Evolutionary conservation across 2,113 vertebrate genomes (phyloP), one percentile per base, ranked within the genome.

Genomic region (Cheilinus undulatus): DNA sequence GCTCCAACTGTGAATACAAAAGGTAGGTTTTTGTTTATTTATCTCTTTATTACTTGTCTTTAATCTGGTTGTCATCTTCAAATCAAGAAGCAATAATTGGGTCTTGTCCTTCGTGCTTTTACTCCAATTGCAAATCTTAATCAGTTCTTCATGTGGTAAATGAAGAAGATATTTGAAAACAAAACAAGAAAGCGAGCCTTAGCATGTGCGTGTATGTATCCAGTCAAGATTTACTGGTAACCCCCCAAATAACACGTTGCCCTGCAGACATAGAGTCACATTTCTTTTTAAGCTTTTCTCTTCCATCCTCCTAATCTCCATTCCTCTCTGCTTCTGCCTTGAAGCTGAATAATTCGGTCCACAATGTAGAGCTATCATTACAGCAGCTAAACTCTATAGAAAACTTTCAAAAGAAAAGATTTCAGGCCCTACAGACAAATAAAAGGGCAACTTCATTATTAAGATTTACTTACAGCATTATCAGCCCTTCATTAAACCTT

Each of bases 1-100:
- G 89, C 83, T 94, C 95, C 50, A 92, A 36, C 96, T 97, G 69
- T 20, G 15, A 74, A 74, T 4, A 27, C 28, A 75, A 40, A 52
- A 9, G 3, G 30, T 4, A 34, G 1, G 24, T 12, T 68, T 30
- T 14, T 11, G 60, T 32, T 73, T 20, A 60, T 19, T 40, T 3
- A 58, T 23, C 12, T 27, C 23, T 26, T 42, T 40, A 40, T 12
- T 38, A 3, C 1, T 40, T 42, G 17, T 42, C 5, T 3, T 7
- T 40, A 13, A 19, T 42, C 40, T 19, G 5, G 40, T 17, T 15
- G 14, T 17, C 17, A 17, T 1, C 14, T 42, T 15, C 5, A 42
- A 42, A 15, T 14, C 38, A 42, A 13, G n/a, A n/a, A n/a, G n/a
- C n/a, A n/a, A n/a, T 17, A 6, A 19, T 15, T 17, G 17, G 17